Evolutionary conservation across 2,113 vertebrate genomes (phyloP).

Genomic region (Megalops atlanticus): DNA sequence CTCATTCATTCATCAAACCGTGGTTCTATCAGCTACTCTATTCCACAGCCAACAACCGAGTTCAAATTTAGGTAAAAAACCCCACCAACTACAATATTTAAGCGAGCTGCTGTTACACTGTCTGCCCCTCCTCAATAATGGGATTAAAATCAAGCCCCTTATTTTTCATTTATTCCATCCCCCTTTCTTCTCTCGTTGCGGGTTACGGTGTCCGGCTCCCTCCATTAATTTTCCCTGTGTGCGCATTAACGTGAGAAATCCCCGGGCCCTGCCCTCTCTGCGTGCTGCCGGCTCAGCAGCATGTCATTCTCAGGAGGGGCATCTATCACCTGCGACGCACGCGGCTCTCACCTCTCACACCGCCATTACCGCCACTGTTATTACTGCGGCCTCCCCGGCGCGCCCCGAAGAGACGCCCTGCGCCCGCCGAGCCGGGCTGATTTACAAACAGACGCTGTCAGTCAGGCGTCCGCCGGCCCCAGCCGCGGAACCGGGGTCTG

Average conservation of each 20-base stretch:
- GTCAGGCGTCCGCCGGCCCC: background rate
- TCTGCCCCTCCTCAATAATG: background rate
- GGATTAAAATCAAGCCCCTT: background rate
- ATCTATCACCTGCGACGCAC: constrained; percentile 26
- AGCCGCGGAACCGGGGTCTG: background rate
- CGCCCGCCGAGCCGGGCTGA: background rate
- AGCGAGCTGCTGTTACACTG: background rate
- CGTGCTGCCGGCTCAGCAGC: background rate
- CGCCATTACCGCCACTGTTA: background rate
- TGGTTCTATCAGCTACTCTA: background rate
- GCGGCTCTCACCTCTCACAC: background rate
- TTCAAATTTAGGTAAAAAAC: background rate
- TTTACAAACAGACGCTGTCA: constrained; percentile 13
- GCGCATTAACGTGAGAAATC: background rate
- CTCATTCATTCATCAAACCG: background rate
- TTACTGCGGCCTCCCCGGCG: background rate
- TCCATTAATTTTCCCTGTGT: background rate
- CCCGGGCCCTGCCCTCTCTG: background rate
- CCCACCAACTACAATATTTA: background rate
- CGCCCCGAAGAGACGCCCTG: background rate
- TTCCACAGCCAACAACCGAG: background rate
- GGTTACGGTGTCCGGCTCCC: background rate
- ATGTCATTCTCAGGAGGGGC: constrained; percentile 30
- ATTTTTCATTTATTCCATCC: background rate
- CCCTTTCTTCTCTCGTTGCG: background rate